Base-by-base conservation (phyloP, 2,113 vertebrate genomes). In the Hemicordylus capensis region DNA sequence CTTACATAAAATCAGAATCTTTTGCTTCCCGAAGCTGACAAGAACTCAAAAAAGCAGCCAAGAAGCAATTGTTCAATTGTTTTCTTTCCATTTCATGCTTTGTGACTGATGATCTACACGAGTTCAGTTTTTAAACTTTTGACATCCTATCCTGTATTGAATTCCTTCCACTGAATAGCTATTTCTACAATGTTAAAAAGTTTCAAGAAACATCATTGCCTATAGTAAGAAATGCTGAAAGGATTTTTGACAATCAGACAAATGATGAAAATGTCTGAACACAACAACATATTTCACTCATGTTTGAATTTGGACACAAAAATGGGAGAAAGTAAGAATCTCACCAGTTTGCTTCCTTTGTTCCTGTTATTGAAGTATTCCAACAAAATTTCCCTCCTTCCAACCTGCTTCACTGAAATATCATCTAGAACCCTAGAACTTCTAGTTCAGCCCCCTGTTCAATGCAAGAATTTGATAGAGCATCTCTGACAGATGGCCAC, bases 51-150 rank as follows among this genome's bases (percentile, higher is more conserved):
- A 58, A 90, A 73, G 81, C 22, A 84, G 11, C 20, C 46, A 39
- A 83, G 64, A 87, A 91, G 61, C 67, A 89, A 78, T 79, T 76
- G 75, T 80, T 85, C 76, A 37, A 24, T 89, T 87, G 31, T 76
- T 88, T 76, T 58, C 76, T 83, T 91, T 90, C 75, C 46, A 42
- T 83, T 85, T 84, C 34, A 69, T 86, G 34, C n/a, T 89, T 84
- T 80, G 58, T 85, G 74, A 74, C 9, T 69, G 58, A 77, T 69
- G 26, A 61, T 89, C 46, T 83, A 85, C 58, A 85, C 42, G 75
- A 77, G 20, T 75, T 70, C 73, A 82, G 44, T 39, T 76, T 75
- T 76, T 77, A 80, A 76, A 84, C 81, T 67, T 78, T 86, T 54
- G 61, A 88, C 48, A 77, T 69, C 73, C 56, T 79, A 82, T 76